Conservation (phyloP, 1,140 invertebrate genomes). For the Drosophila tristis region DNA sequence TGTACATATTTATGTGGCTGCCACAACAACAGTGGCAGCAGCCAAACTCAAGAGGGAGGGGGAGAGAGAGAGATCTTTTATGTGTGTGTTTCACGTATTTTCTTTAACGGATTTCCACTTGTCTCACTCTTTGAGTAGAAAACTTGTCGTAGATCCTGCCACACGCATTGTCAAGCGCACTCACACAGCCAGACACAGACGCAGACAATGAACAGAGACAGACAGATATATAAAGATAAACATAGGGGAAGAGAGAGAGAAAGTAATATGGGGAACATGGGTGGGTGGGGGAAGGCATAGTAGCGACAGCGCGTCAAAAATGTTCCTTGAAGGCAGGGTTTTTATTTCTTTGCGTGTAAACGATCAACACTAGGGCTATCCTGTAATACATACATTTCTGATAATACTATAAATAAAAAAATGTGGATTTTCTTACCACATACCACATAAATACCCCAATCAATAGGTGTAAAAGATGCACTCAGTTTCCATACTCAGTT, state of each 20-base stretch:
- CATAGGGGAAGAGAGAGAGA: conserved; percentile 22
- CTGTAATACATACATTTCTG: no score
- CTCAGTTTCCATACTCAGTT: no score
- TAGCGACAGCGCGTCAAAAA: conserved; percentile 47
- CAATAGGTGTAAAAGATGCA: no score
- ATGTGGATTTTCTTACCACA: no score
- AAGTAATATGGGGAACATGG: not conserved
- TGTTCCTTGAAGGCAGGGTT: conserved; percentile 11
- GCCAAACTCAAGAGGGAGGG: conserved; percentile 19
- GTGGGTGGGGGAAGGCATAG: not conserved
- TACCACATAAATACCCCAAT: no score
- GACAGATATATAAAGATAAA: not conserved
- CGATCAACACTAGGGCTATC: no score
- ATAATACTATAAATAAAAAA: no score
- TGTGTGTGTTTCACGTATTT: conserved; percentile 72
- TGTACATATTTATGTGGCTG: conserved; percentile 31
- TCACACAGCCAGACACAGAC: conserved; percentile 1
- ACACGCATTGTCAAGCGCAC: conserved; percentile 64
- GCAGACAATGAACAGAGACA: no score
- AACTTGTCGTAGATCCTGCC: conserved; percentile 70
- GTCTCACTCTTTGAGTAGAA: conserved; percentile 71
- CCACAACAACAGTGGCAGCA: conserved; percentile 12
- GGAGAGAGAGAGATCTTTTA: conserved; percentile 50
- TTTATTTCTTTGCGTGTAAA: no score
- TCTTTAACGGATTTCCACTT: conserved; percentile 81